Conservation (phyloP, 2,888 invertebrate species). For the Chironomus riparius region DNA sequence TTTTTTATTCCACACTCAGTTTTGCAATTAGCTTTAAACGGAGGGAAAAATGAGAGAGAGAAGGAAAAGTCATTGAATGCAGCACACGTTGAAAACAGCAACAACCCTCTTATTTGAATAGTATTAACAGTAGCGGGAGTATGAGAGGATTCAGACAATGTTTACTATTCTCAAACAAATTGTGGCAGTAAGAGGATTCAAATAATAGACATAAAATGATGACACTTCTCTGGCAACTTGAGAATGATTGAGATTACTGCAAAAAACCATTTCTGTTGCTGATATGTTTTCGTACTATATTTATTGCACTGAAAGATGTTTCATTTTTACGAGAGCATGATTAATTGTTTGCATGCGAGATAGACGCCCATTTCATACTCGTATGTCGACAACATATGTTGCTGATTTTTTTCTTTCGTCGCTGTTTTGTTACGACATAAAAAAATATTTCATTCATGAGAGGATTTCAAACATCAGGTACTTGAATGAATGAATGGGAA, state of each 20-base stretch:
- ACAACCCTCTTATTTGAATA: background rate
- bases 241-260: background rate
- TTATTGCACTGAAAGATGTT: background rate
- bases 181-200: conserved; percentile 27
- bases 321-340: background rate
- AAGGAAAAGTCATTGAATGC: conserved; percentile 14
- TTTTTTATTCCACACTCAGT: background rate
- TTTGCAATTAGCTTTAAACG: conserved; percentile 19
- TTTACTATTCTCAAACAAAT: conserved; percentile 11
- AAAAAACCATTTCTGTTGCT: background rate
- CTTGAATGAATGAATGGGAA: background rate
- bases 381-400: background rate
- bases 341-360: conserved; percentile 1
- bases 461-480: background rate
- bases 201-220: conserved; percentile 28
- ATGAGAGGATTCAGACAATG: background rate
- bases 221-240: conserved; percentile 21
- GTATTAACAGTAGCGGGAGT: background rate
- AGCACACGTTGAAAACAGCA: background rate
- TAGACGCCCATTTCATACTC: background rate
- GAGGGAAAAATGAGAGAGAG: background rate
- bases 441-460: background rate
- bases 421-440: too few species aligned
- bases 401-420: background rate
- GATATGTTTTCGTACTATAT: background rate